These are phyloP conservation scores for Orthosia cruda DNA, from an alignment of 2,888 invertebrate genomes.

Conservation along the genomic window DNA sequence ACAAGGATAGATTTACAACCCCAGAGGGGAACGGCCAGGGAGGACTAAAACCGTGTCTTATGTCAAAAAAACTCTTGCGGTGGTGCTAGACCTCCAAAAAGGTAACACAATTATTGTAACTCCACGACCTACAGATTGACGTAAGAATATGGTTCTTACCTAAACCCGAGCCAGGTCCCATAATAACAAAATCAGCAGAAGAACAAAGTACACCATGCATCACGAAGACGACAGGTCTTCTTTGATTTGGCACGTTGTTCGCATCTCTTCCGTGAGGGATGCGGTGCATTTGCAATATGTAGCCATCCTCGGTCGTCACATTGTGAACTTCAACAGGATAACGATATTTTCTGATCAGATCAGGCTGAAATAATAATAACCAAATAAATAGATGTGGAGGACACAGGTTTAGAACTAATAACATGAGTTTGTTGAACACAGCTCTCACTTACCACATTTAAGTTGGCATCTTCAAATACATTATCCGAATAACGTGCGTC, in stretches of 20 bases:
- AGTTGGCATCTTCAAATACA: slow-evolving; percentile 82
- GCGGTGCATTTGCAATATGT: slow-evolving; percentile 95
- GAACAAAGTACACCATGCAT: slow-evolving; percentile 94
- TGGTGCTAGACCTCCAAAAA: slow-evolving; percentile 45
- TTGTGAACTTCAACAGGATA: slow-evolving; percentile 93
- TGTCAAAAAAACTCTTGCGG: background rate
- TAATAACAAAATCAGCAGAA: slow-evolving; percentile 94
- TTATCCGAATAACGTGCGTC: slow-evolving; percentile 76
- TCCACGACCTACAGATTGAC: background rate
- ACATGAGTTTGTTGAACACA: slow-evolving; percentile 1
- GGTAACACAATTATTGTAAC: background rate
- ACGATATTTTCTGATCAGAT: slow-evolving; percentile 92
- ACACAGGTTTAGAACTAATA: background rate
- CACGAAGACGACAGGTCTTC: slow-evolving; percentile 92
- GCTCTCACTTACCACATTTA: slow-evolving; percentile 82
- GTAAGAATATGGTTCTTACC: slow-evolving; percentile 83
- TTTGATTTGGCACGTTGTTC: slow-evolving; percentile 82
- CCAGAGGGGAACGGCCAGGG: background rate
- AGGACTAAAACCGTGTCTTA: background rate
- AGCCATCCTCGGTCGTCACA: slow-evolving; percentile 95
- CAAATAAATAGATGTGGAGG: background rate
- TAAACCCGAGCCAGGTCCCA: slow-evolving; percentile 93
- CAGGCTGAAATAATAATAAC: slow-evolving; percentile 62
- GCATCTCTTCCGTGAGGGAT: slow-evolving; percentile 92
- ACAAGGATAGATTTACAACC: background rate